A percentile compares a stretch with the other conserved stretches of the same genome.
These are phyloP conservation scores for Malurus leucopterus DNA, from an alignment of 2,797 vertebrate species.

Conservation along the genomic window DNA sequence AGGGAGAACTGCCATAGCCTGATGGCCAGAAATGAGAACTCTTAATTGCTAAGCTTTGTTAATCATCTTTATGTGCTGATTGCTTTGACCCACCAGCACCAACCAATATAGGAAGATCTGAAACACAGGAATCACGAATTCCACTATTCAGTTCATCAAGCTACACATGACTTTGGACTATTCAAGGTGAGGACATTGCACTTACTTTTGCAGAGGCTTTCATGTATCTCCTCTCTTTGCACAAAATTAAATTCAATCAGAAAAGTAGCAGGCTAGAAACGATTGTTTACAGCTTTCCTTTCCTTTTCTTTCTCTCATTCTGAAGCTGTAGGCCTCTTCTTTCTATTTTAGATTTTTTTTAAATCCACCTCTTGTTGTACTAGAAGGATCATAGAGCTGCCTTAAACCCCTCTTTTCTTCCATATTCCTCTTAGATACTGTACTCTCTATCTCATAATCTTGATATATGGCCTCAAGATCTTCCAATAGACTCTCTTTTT, in stretches of 20 bases:
- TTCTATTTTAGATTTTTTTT: not conserved
- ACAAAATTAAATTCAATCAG: not conserved
- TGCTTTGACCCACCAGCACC: rapidly evolving
- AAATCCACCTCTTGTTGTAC: not conserved
- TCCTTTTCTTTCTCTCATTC: not conserved
- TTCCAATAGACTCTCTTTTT: not conserved
- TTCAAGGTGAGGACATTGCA: not conserved
- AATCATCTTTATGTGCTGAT: not conserved
- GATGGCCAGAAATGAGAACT: not conserved
- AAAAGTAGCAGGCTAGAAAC: not conserved
- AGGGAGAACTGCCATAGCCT: not conserved
- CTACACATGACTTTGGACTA: not conserved
- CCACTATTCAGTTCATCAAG: not conserved
- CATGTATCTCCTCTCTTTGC: not conserved
- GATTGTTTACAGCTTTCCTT: not conserved
- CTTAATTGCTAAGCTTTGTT: not conserved
- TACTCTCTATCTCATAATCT: not conserved
- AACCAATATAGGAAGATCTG: not conserved
- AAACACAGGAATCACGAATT: not conserved
- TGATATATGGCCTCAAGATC: not conserved
- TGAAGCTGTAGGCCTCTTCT: not conserved
- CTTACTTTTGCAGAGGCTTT: not conserved
- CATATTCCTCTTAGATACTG: not conserved
- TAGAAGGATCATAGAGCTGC: not conserved
- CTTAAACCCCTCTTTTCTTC: not conserved